phyloP scores from a whole-genome alignment of 1,140 invertebrate species.

The Anastrepha ludens region DNA sequence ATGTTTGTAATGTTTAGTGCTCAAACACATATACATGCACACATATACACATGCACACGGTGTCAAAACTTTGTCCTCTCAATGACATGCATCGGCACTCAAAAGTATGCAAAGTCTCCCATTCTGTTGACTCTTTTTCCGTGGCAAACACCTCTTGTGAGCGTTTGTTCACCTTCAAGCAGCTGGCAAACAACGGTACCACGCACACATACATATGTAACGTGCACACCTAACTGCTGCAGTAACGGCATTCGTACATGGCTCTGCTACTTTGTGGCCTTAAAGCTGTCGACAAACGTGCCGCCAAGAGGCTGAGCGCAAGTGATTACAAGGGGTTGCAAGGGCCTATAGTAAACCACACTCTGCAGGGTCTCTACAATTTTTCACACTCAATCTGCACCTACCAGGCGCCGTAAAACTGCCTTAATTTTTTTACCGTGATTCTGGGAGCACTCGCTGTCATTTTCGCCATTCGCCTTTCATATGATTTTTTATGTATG shows the following conservation, averaged over 20 bases:
- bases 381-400: neutral
- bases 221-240: neutral
- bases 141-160: constrained; percentile 1
- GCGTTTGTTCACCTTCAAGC: constrained; percentile 34
- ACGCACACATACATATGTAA: neutral
- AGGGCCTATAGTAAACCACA: neutral
- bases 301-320: too few species aligned
- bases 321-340: neutral
- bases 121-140: neutral
- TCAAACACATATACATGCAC: neutral
- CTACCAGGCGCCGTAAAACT: too few species aligned
- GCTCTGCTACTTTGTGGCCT: neutral
- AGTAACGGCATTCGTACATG: neutral
- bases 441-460: neutral
- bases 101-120: constrained; percentile 43
- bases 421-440: too few species aligned
- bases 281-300: neutral
- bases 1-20: neutral
- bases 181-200: neutral
- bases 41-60: too few species aligned
- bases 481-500: neutral
- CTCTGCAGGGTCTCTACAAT: neutral
- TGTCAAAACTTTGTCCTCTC: constrained; percentile 45
- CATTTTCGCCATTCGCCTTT: constrained; percentile 10
- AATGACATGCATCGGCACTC: constrained; percentile 46